Percentiles rank a stretch among this genome's conserved stretches.
Evolutionary conservation across 2,797 vertebrate species (phyloP).

Genomic region (Megaceryle alcyon): DNA sequence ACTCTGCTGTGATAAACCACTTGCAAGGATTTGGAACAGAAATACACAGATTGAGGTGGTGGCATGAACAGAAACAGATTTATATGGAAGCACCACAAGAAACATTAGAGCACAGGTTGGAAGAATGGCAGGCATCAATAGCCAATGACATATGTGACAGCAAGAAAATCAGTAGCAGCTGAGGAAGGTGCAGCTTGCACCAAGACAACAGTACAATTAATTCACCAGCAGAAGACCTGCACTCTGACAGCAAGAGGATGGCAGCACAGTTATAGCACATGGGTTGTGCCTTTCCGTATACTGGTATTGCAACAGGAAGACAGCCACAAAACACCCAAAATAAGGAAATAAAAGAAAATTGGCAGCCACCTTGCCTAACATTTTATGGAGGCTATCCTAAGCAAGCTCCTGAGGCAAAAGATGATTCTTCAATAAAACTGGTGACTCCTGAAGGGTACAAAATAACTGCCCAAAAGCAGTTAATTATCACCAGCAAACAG

Average conservation of each 20-base stretch:
- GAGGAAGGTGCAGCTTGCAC: background rate
- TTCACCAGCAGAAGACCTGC: rapidly evolving
- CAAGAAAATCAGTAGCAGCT: background rate
- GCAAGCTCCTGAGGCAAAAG: background rate
- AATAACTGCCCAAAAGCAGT: background rate
- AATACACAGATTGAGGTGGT: background rate
- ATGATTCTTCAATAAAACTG: background rate
- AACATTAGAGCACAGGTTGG: background rate
- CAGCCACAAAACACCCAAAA: background rate
- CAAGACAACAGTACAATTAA: background rate
- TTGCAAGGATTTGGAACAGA: background rate
- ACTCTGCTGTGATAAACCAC: background rate
- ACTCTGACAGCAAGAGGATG: background rate
- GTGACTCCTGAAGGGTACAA: background rate
- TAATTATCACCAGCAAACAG: background rate
- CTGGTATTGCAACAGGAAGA: background rate
- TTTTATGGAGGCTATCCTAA: background rate
- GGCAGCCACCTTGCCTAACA: background rate
- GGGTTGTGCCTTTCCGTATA: background rate
- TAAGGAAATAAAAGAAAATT: background rate
- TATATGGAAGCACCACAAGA: background rate
- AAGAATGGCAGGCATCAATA: background rate
- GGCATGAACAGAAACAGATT: background rate
- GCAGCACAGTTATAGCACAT: rapidly evolving
- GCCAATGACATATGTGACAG: background rate